phyloP scores from a whole-genome alignment of 1,140 invertebrate genomes.

The Lepidotrigona ventralis region DNA sequence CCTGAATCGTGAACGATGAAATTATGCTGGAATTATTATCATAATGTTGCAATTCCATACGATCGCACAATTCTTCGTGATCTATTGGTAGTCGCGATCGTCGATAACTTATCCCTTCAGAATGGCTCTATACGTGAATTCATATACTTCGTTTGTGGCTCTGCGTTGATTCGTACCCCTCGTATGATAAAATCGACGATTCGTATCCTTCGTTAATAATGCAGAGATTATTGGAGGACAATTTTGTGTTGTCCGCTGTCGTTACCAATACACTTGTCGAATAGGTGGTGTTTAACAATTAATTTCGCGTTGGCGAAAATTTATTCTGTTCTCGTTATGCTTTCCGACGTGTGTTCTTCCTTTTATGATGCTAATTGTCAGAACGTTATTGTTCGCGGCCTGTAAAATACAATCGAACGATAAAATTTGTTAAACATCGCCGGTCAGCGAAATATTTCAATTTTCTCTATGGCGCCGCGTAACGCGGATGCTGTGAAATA shows the following conservation, averaged over 20 bases:
- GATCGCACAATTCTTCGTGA: slow-evolving; percentile 14
- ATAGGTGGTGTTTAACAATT: slow-evolving; percentile 18
- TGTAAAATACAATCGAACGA: slow-evolving; percentile 46
- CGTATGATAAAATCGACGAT: slow-evolving; percentile 24
- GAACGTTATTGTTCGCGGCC: slow-evolving; percentile 42
- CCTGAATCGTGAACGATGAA: not conserved
- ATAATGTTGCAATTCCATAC: slow-evolving; percentile 24
- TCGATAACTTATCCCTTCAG: slow-evolving; percentile 19
- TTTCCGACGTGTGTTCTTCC: slow-evolving; percentile 40
- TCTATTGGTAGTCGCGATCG: not conserved
- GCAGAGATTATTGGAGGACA: slow-evolving; percentile 7
- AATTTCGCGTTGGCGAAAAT: slow-evolving; percentile 32
- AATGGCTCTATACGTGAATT: too few relatives aligned
- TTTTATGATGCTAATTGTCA: slow-evolving; percentile 51
- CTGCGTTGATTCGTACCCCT: not conserved
- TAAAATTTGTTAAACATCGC: slow-evolving; percentile 51
- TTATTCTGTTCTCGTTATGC: slow-evolving; percentile 49
- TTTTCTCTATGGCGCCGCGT: not conserved
- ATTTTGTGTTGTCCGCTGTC: not conserved
- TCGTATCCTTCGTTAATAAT: slow-evolving; percentile 22
- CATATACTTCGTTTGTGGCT: too few relatives aligned
- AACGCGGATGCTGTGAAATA: slow-evolving; percentile 21
- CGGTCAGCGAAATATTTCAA: slow-evolving; percentile 42
- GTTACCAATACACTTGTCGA: not conserved
- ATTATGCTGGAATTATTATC: slow-evolving; percentile 21